Conservation (phyloP, 2,113 vertebrate species). For the Motacilla alba region DNA sequence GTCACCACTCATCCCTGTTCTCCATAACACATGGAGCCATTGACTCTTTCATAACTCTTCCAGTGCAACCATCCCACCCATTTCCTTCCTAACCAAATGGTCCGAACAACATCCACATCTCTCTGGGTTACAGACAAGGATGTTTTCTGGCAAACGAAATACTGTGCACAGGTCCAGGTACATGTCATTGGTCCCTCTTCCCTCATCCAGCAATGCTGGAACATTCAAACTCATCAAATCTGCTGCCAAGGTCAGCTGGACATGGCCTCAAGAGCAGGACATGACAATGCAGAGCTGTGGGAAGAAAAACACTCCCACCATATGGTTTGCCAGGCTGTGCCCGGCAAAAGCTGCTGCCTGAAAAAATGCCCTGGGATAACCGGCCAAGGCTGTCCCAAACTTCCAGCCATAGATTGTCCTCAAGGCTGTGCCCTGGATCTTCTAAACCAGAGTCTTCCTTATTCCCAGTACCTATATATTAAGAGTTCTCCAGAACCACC, state of each 20-base stretch:
- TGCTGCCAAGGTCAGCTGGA: neutral
- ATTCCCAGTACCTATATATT: neutral
- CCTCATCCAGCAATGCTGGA: neutral
- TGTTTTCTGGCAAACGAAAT: neutral
- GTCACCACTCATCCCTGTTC: neutral
- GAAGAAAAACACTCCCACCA: neutral
- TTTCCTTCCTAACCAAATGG: neutral
- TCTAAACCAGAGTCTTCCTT: neutral
- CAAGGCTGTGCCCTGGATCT: too few relatives aligned
- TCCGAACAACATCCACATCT: neutral
- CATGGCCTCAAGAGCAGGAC: neutral
- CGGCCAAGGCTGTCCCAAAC: too few relatives aligned
- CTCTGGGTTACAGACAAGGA: too few relatives aligned
- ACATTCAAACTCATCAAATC: too few relatives aligned
- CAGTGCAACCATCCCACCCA: neutral
- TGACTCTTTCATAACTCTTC: neutral
- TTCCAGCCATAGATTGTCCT: neutral
- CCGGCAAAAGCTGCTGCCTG: neutral
- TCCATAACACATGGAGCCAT: neutral
- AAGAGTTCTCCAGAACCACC: neutral
- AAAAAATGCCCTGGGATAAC: too few relatives aligned
- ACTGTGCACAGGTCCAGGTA: too few relatives aligned
- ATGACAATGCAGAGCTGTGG: neutral
- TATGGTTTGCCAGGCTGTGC: neutral
- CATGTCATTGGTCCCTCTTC: neutral